Percentiles rank a stretch among this genome's conserved stretches.
Evolutionary conservation across 2,888 invertebrate species (phyloP).

Genomic region (Calliopum simillimum): DNA sequence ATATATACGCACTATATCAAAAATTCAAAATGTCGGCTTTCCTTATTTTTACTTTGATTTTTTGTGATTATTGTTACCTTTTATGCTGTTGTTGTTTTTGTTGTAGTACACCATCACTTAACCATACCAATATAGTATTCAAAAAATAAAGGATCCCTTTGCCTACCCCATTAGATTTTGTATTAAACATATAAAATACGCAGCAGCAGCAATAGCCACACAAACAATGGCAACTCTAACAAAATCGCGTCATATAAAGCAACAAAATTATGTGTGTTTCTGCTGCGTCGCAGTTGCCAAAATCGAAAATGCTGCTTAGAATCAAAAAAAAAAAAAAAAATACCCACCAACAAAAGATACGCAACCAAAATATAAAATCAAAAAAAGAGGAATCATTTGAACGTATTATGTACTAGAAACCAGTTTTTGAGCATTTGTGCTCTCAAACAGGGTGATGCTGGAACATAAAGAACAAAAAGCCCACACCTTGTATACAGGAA

Average conservation of each 20-base stretch:
- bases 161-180: conserved; percentile 64
- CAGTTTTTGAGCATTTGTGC: conserved; percentile 1
- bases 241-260: conserved; percentile 46
- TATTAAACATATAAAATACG: conserved; percentile 49
- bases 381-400: too few relatives aligned
- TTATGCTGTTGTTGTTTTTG: neutral
- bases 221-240: too few relatives aligned
- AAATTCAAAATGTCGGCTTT: conserved; percentile 15
- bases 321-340: too few relatives aligned
- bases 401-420: conserved; percentile 4
- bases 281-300: conserved; percentile 27
- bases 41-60: neutral
- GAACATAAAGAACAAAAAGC: too few relatives aligned
- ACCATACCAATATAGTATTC: neutral
- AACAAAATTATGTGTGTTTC: conserved; percentile 54
- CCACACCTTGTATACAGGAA: too few relatives aligned
- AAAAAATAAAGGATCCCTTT: conserved; percentile 44
- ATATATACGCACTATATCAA: neutral
- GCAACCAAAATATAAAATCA: too few relatives aligned
- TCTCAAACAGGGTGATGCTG: neutral
- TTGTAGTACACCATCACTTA: neutral
- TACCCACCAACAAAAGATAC: too few relatives aligned
- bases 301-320: conserved; percentile 11
- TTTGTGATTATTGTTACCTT: neutral
- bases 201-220: neutral